Base-by-base conservation (phyloP, 2,113 vertebrate genomes). In the Nothocercus julius region DNA sequence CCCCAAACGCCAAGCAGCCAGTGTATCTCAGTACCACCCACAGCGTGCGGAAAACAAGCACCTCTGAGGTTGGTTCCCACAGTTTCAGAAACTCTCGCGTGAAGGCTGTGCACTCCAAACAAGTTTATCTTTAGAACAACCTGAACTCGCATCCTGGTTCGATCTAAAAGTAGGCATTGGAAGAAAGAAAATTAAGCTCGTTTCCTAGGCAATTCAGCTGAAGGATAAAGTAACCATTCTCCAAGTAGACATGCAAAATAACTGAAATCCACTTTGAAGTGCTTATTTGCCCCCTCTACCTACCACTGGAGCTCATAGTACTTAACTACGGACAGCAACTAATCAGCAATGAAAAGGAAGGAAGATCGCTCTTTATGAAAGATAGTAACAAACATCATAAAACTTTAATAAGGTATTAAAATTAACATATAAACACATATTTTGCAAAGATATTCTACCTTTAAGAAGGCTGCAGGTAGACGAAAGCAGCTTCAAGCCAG, bases 81-180 rank as follows among this genome's bases (percentile, higher is more conserved):
- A 81, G 80, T 86, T 83, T 90, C 53, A 83, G 28, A 70, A 88
- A 86, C 20, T 66, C 14, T 24, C 69, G 67, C 36, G 40, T 9
- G n/a, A 93, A 77, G 45, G 17, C 27, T 83, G 24, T 2, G 2
- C 8, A 54, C 54, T 89, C 61, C 77, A 11, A 86, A 80, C 53
- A 51, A 22, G 68, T 6, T 7, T 21, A 4, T 36, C 49, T 86
- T 58, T 77, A 69, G 40, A 62, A 42, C 28, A 83, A 74, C 36
- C 38, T 77, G 51, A 80, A 69, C 76, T 62, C 19, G 34, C 8
- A 66, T 17, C 18, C 36, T 58, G 7, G 56, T 47, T 34, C 17
- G 61, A 51, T 51, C 45, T 74, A 22, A 92, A 87, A 80, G 28
- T 3, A 80, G 19, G 30, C 13, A 19, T 17, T 27, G 30, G 7